These are phyloP conservation scores for Protomyctophum bolini DNA, from an alignment of 2,113 vertebrate species.

Conservation along the genomic window DNA sequence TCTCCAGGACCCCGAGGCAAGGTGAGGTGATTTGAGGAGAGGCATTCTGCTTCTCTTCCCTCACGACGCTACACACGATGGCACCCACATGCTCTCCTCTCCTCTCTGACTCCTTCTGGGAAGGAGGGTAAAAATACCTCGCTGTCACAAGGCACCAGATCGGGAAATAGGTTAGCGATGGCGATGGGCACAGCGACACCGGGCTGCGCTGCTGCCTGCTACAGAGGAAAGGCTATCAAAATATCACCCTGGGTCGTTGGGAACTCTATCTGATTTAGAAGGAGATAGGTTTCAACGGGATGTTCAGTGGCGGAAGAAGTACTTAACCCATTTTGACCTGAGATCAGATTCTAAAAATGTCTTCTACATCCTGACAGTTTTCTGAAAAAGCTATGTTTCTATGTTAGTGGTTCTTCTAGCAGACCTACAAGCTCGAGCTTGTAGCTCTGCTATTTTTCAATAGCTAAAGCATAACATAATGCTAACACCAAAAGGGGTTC, in stretches of 20 bases:
- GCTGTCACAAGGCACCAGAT: constrained; percentile 79
- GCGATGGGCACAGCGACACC: constrained; percentile 13
- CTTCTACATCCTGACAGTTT: too few relatives aligned
- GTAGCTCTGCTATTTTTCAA: too few relatives aligned
- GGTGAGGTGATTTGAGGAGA: constrained; percentile 38
- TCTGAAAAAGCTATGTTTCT: too few relatives aligned
- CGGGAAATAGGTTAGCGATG: constrained; percentile 80
- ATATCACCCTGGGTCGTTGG: constrained; percentile 32
- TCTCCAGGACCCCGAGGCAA: constrained; percentile 37
- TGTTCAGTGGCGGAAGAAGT: too few relatives aligned
- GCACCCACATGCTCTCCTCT: constrained; percentile 79
- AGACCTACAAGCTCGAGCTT: too few relatives aligned
- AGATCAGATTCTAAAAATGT: too few relatives aligned
- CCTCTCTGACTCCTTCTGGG: constrained; percentile 60
- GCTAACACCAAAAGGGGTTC: too few relatives aligned
- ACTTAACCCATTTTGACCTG: too few relatives aligned
- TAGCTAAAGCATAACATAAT: too few relatives aligned
- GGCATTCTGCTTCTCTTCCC: constrained; percentile 62
- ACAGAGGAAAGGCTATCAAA: constrained; percentile 46
- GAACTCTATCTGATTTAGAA: constrained; percentile 13
- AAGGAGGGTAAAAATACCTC: constrained; percentile 78
- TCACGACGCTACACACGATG: constrained; percentile 72
- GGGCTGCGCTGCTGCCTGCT: constrained; percentile 58
- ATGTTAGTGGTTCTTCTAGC: too few relatives aligned
- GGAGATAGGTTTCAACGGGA: neutral